Evolutionary conservation across 2,888 invertebrate genomes (phyloP), one percentile per base, ranked within the genome.

Genomic region (Scaptomyza polygonia): DNA sequence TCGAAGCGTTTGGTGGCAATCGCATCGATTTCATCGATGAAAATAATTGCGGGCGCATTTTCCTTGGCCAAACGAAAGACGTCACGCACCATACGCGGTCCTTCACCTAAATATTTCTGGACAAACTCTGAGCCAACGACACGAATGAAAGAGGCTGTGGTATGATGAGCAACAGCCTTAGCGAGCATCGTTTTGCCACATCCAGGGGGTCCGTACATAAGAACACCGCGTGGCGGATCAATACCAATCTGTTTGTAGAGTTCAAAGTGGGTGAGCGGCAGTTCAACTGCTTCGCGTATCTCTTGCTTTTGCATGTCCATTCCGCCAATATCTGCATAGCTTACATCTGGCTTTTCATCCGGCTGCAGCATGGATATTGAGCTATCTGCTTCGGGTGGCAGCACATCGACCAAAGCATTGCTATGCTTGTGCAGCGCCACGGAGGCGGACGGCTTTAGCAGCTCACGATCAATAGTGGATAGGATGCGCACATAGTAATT

Each of bases 301-400:
- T 99, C 99, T 90, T 99, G 99, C 89, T 99, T 99, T 92, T 99
- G 99, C 93, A 99, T 98, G 92, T 99, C 99, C 97, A 99, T 97
- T 34, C 99, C 99, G 91, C 99, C 99, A 89, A 99, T 99, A 89
- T 99, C 99, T 5, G 97, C 95, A 92, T 99, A 99, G 68, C 96
- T 95, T 7, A 99, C 97, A 92, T 99, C 99, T 0, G 99, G 99
- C 90, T 99, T 99, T 92, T 99, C 99, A 93, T 99, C 99, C 94
- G 91, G 96, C 93, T 97, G 96, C 66, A 99, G 93, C 99, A 99
- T 99, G 56, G 99, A 98, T 77, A 99, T 99, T 40, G 98, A 99
- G 79, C 98, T 98, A 91, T 99, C 99, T 1, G 99, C 99, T 93
- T 99, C 99, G 1, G 99, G 99, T 5, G 99, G 99, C 42, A 99